Base-by-base conservation (phyloP, 1,140 invertebrate species). In the Trichomalopsis sarcophagae region DNA sequence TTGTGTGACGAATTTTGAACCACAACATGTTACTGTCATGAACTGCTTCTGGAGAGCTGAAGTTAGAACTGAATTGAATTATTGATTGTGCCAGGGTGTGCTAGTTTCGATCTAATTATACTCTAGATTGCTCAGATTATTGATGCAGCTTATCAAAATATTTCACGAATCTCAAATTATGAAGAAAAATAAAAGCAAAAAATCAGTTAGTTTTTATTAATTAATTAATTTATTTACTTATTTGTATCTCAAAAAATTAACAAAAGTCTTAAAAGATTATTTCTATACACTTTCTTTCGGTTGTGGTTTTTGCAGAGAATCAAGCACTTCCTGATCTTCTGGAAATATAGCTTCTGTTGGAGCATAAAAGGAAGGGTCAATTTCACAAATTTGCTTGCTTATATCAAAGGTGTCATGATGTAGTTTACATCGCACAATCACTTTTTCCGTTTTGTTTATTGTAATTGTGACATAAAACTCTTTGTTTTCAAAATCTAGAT, bases 391-490 rank as follows among this genome's bases (percentile, higher is more conserved):
- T 40, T 79, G 27, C 7, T 87, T 87, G n/a, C 9, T 13, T 7
- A 71, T 75, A 14, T 88, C 69, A 62, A 11, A 7, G 30, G 74
- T 81, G 94, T 95, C 96, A 89, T 97, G 96, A 90, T 96, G 95
- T 50, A 97, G 92, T 86, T 94, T 92, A 89, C 96, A 97, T 87
- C 95, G 93, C 0, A 97, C 94, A 83, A 95, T 94, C 0, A 95
- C 95, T 89, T 95, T 94, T 91, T 97, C 96, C 33, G 92, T 93
- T 47, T 96, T 95, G 91, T 97, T 97, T 91, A 98, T 95, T 9
- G 95, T 97, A 10, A 98, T 94, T 78, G 94, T 96, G 10, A 97
- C 94, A 89, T 94, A 95, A 93, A 98, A 98, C 89, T 97, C 95
- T 91, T 97, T 98, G 27, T 94, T 94, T 92, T 98, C 95, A 66